Percentiles rank a stretch among this genome's conserved stretches.
Evolutionary conservation across 2,797 vertebrate species (phyloP).

Genomic region (Phyllotis vaccarum): DNA sequence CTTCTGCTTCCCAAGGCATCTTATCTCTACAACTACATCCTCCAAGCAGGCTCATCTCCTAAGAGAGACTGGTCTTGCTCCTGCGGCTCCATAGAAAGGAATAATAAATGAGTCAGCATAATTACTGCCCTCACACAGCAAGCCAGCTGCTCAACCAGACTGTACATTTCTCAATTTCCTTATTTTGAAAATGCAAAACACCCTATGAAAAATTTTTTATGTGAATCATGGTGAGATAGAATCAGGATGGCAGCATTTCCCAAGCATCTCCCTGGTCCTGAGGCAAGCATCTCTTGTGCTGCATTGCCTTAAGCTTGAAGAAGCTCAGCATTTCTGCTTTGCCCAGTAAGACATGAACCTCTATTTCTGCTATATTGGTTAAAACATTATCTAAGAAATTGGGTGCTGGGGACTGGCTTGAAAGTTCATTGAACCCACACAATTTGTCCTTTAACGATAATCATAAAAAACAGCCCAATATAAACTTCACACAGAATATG

Average conservation of each 20-base stretch:
- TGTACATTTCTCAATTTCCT: constrained; percentile 87
- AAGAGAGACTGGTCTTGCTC: constrained; percentile 77
- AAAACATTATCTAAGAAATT: not conserved
- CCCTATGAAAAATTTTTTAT: constrained; percentile 88
- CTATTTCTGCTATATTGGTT: not conserved
- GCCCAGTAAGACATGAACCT: constrained; percentile 33
- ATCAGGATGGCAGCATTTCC: constrained; percentile 79
- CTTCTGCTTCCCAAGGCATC: constrained; percentile 75
- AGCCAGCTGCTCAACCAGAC: constrained; percentile 76
- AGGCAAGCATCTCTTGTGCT: constrained; percentile 77
- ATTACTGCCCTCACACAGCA: constrained; percentile 84
- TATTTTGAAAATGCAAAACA: constrained; percentile 88
- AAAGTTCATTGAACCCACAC: not conserved
- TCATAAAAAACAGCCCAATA: constrained; percentile 22
- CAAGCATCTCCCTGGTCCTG: constrained; percentile 59
- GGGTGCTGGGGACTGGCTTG: constrained; percentile 27
- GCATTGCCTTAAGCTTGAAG: constrained; percentile 61
- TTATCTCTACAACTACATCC: constrained; percentile 80
- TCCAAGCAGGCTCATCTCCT: constrained; percentile 80
- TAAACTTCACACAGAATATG: not conserved
- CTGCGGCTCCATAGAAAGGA: constrained; percentile 75
- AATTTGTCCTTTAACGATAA: not conserved
- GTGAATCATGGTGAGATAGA: constrained; percentile 83
- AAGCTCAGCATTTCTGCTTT: constrained; percentile 75
- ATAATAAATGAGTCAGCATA: constrained; percentile 87